Conservation (phyloP, 2,797 vertebrate genomes). For the Hozukius guyotensis region DNA sequence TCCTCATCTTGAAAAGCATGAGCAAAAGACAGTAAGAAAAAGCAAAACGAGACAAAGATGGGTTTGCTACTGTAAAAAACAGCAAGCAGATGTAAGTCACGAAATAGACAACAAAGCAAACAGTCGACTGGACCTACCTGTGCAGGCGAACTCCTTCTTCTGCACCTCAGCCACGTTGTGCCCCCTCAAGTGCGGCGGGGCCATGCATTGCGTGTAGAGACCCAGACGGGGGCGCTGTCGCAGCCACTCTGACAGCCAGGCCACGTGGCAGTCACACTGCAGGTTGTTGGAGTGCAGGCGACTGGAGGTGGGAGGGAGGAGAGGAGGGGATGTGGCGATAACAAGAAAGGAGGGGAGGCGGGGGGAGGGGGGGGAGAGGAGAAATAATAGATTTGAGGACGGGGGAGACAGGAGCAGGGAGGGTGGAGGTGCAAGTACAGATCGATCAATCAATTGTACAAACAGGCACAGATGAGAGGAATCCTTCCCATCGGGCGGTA, state of each 20-base stretch:
- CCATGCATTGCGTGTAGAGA: slow-evolving; percentile 97
- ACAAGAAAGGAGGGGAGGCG: not conserved
- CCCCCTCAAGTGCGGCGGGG: slow-evolving; percentile 90
- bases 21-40: slow-evolving; percentile 59
- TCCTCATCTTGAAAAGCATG: slow-evolving; percentile 89
- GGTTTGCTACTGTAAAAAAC: slow-evolving; percentile 26
- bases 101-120: not conserved
- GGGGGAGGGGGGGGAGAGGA: not conserved
- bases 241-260: slow-evolving; percentile 98
- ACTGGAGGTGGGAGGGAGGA: slow-evolving; percentile 66
- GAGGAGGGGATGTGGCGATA: not conserved
- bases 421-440: slow-evolving; percentile 18
- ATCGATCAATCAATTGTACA: slow-evolving; percentile 53
- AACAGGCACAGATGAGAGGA: slow-evolving; percentile 22
- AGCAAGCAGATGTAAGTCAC: slow-evolving; percentile 3
- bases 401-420: not conserved
- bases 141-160: slow-evolving; percentile 95
- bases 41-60: slow-evolving; percentile 54
- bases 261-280: slow-evolving; percentile 95
- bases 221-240: slow-evolving; percentile 95
- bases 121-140: slow-evolving; percentile 81
- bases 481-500: not conserved
- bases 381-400: slow-evolving; percentile 25
- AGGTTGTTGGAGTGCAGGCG: slow-evolving; percentile 98
- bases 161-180: slow-evolving; percentile 98